Percentiles rank a stretch among this genome's conserved stretches.
Evolutionary conservation across 1,140 invertebrate genomes (phyloP).

Genomic region (Muscidifurax raptorellus): DNA sequence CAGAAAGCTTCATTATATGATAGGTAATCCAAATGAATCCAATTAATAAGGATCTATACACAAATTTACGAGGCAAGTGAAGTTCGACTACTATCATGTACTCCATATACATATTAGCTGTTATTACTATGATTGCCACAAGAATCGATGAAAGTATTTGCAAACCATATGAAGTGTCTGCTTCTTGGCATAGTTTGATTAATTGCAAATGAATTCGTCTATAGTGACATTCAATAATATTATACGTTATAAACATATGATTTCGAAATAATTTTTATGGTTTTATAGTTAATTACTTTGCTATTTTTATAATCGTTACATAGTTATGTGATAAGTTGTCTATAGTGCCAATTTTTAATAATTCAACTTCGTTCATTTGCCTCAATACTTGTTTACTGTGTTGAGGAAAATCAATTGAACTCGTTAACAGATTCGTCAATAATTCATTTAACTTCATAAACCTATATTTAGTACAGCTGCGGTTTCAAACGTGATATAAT

Average conservation of each 20-base stretch:
- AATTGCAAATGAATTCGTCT: slow-evolving; percentile 60
- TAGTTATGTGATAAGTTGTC: not conserved
- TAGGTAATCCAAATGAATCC: slow-evolving; percentile 26
- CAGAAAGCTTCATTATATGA: slow-evolving; percentile 43
- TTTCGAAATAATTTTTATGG: not conserved
- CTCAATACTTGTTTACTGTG: slow-evolving; percentile 25
- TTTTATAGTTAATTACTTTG: slow-evolving; percentile 20
- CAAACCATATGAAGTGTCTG: slow-evolving; percentile 56
- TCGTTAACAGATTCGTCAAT: not conserved
- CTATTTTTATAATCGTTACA: slow-evolving; percentile 2
- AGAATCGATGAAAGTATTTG: slow-evolving; percentile 56
- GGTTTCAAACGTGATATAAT: not conserved
- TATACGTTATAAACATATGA: not conserved
- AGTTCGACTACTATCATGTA: slow-evolving; percentile 44
- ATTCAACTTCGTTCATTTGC: not conserved
- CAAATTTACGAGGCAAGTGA: not conserved
- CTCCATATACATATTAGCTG: slow-evolving; percentile 46
- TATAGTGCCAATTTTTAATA: not conserved
- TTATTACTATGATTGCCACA: slow-evolving; percentile 51
- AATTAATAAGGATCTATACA: not conserved
- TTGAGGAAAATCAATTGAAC: slow-evolving; percentile 30
- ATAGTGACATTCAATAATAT: not conserved
- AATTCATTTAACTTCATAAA: not conserved
- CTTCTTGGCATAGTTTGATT: slow-evolving; percentile 45
- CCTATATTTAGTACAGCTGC: not conserved